Percentiles rank a stretch among this genome's conserved stretches.
These are phyloP conservation scores for Nibea coibor DNA, from an alignment of 2,113 vertebrate species.

Conservation along the genomic window DNA sequence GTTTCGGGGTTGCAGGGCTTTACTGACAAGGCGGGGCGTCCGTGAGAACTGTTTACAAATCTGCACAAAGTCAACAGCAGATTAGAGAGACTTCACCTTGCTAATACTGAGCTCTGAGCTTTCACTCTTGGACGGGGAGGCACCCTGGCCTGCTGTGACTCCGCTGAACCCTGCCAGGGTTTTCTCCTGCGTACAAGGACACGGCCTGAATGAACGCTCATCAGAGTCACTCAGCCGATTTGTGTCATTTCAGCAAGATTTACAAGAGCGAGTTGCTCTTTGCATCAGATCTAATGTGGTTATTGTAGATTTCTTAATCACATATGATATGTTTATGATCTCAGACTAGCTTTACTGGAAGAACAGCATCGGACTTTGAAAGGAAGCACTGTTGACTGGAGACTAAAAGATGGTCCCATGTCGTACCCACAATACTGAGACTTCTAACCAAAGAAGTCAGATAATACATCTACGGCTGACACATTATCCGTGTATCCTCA, in stretches of 20 bases:
- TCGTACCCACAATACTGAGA: neutral
- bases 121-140: slow-evolving; percentile 44
- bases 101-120: slow-evolving; percentile 57
- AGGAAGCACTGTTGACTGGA: neutral
- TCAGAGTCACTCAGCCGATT: neutral
- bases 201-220: neutral
- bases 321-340: neutral
- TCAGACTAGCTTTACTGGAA: neutral
- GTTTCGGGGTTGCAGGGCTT: neutral
- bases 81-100: slow-evolving; percentile 71
- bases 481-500: too few species aligned
- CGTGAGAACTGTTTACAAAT: slow-evolving; percentile 56
- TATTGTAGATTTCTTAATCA: neutral
- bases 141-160: slow-evolving; percentile 20
- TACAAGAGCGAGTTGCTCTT: neutral
- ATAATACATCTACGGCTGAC: too few species aligned
- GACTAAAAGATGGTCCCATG: neutral
- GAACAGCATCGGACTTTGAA: too few species aligned
- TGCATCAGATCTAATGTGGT: neutral
- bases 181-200: neutral
- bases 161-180: neutral
- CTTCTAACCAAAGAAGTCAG: neutral
- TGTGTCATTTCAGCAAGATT: neutral
- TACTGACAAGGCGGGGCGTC: slow-evolving; percentile 4
- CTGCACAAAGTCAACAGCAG: slow-evolving; percentile 64